Evolutionary conservation across 2,888 invertebrate genomes (phyloP), one percentile per base, ranked within the genome.

Genomic region (Girardia tigrina): DNA sequence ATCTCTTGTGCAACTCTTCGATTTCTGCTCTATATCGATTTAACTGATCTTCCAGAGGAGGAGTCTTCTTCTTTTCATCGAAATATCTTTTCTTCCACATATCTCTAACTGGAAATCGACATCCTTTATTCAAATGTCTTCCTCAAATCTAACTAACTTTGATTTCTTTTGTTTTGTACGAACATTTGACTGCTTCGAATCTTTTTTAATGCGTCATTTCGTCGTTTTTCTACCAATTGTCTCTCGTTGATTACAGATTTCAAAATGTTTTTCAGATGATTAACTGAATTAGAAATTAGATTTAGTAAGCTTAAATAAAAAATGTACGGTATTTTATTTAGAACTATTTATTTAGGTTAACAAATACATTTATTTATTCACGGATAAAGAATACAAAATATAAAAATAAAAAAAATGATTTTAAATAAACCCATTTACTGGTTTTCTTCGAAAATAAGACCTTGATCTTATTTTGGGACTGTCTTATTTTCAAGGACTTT

Each of bases 51-150:
- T 85, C 85, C 28, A 84, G 78, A 0, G 83, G 81, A 0, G 81
- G 80, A 0, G 84, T 84, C 76, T 81, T 82, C 78, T 84, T 85
- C 79, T 84, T 85, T 78, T 84, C 84, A 70, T 83, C 83, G 78
- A 83, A 83, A 76, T 83, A 85, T 42, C 82, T 79, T 79, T 84
- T 84, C 78, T 84, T 84, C 85, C 85, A 85, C 56, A 83, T 77
- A 78, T 85, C 84, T 42, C 84, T 80, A 26, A 83, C 85, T 85
- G 56, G 4, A 56, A 56, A 56, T n/a, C n/a, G n/a, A n/a, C n/a
- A n/a, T n/a, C n/a, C n/a, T n/a, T n/a, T n/a, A n/a, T n/a, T n/a
- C n/a, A 56, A 56, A 12, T 4, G 23, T 12, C 4, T 56, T 56
- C 2, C 23, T 56, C 6, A 56, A 12, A 56, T n/a, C n/a, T 56